Evolutionary conservation across 1,140 invertebrate species (phyloP).

Genomic region (Musca domestica): DNA sequence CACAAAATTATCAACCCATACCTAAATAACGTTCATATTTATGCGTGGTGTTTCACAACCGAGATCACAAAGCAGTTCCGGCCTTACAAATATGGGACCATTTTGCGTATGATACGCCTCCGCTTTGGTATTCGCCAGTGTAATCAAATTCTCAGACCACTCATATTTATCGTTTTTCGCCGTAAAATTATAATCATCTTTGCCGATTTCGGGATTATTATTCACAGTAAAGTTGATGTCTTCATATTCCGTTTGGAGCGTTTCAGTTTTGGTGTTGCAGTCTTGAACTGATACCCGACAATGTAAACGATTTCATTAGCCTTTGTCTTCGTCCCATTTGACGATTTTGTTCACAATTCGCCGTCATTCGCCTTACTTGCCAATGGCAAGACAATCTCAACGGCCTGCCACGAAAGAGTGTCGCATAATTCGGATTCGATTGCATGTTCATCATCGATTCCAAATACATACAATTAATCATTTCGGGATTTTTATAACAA

Average conservation of each 20-base stretch:
- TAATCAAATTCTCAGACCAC: slow-evolving; percentile 55
- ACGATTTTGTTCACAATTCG: slow-evolving; percentile 14
- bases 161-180: slow-evolving; percentile 28
- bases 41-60: slow-evolving; percentile 84
- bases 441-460: slow-evolving; percentile 77
- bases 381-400: slow-evolving; percentile 66
- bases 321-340: not conserved
- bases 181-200: not conserved
- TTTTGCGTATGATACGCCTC: slow-evolving; percentile 56
- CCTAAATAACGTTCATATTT: slow-evolving; percentile 69
- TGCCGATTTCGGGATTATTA: not conserved
- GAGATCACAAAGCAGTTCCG: slow-evolving; percentile 68
- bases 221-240: slow-evolving; percentile 40
- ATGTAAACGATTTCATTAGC: slow-evolving; percentile 42
- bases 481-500: slow-evolving; percentile 75
- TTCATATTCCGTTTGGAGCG: slow-evolving; percentile 42
- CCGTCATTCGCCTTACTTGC: slow-evolving; percentile 21
- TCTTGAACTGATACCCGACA: slow-evolving; percentile 32
- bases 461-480: slow-evolving; percentile 83
- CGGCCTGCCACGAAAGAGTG: slow-evolving; percentile 74
- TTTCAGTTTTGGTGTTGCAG: slow-evolving; percentile 29
- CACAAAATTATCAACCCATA: slow-evolving; percentile 29
- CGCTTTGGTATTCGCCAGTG: slow-evolving; percentile 54
- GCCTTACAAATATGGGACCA: slow-evolving; percentile 59
- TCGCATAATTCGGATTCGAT: slow-evolving; percentile 74